Evolutionary conservation across 2,113 vertebrate genomes (phyloP), one percentile per base, ranked within the genome.

Genomic region (Serinus canaria): DNA sequence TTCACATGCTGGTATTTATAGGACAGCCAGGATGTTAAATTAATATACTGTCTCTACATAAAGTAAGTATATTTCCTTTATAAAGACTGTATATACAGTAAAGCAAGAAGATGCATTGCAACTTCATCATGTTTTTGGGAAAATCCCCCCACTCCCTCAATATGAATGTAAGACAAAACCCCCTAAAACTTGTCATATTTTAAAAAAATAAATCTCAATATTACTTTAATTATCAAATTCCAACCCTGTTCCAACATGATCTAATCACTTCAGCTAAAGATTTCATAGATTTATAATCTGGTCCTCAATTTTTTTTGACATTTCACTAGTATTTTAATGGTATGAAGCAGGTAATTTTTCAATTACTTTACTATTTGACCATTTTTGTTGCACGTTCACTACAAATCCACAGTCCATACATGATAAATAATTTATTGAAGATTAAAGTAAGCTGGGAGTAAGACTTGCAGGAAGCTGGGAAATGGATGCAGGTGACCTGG

Each of bases 1-100:
- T 92, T 77, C 43, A 67, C 52, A 70, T 59, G 43, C 15, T 74
- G 30, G 21, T 66, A 92, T 74, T 92, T 89, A 63, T 35, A 89
- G 37, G 39, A 37, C 12, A 53, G 9, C 2, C 37, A 83, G 33
- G 69, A 30, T 53, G 13, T 23, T 58, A 88, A 76, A 78, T 62
- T 60, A 66, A 41, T 64, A 69, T 19, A 5, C 7, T 86, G 74
- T 70, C 9, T 50, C 37, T 87, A 13, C 24, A 21, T 2, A 73
- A 69, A 69, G 41, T 41, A 70, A 88, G n/a, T 59, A 21, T 14
- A 77, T 55, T 74, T 87, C 27, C 27, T 90, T 82, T 46, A 67
- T 19, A 64, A 80, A 83, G 68, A 17, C 2, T 60, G n/a, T 41
- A 21, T 35, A 43, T 16, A 31, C 21, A 22, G 25, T 25, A 70